Conservation (phyloP, 2,113 vertebrate species). For the Leptodactylus fuscus region DNA sequence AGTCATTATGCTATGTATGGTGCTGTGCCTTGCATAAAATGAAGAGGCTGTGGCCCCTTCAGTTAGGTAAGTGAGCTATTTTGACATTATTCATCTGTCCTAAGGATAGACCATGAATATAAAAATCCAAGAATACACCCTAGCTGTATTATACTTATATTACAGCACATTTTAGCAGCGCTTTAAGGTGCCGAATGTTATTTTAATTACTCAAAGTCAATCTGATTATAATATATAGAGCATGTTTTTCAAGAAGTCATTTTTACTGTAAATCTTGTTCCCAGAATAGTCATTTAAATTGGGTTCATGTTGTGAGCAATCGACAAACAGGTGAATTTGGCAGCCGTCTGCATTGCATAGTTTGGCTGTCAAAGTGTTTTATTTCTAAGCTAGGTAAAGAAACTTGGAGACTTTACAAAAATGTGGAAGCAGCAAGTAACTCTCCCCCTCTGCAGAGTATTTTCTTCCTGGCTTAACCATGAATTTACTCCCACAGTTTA, state of each 20-base stretch:
- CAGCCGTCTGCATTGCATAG: slow-evolving; percentile 42
- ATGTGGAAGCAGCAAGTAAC: slow-evolving; percentile 33
- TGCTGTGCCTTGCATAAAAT: too few relatives aligned
- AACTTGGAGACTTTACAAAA: slow-evolving; percentile 44
- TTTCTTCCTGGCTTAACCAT: slow-evolving; percentile 22
- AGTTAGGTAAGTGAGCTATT: too few relatives aligned
- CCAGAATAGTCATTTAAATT: slow-evolving; percentile 26
- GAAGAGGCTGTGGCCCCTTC: too few relatives aligned
- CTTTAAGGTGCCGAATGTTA: background rate
- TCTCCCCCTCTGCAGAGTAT: slow-evolving; percentile 1
- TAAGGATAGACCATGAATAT: too few relatives aligned
- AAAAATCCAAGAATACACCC: too few relatives aligned
- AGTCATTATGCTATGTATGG: too few relatives aligned
- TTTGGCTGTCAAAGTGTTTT: slow-evolving; percentile 51
- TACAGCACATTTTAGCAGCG: background rate
- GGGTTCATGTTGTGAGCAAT: slow-evolving; percentile 32
- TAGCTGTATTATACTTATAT: background rate
- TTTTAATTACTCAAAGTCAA: slow-evolving; percentile 8
- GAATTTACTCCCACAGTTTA: slow-evolving; percentile 8
- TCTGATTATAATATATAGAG: background rate
- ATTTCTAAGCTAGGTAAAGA: slow-evolving; percentile 45
- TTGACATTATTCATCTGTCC: too few relatives aligned
- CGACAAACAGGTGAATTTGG: slow-evolving; percentile 54
- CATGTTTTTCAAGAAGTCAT: slow-evolving; percentile 5
- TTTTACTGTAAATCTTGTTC: slow-evolving; percentile 18